Evolutionary conservation across 1,140 invertebrate species (phyloP).

Genomic region (Sesamia nonagrioides): DNA sequence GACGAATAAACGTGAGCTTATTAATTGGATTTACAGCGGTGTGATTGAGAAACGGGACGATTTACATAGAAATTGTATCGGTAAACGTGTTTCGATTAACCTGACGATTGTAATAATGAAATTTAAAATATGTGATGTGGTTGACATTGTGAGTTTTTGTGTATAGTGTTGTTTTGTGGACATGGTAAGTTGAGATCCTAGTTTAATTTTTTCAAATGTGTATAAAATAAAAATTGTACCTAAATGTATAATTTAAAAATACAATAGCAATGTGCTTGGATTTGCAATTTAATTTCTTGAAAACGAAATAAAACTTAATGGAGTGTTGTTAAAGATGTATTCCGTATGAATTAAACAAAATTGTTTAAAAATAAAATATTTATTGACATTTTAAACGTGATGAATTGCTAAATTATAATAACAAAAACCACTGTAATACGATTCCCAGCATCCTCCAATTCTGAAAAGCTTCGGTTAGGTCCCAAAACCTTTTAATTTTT

Average conservation of each 20-base stretch:
- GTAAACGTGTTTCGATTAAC: conserved; percentile 47
- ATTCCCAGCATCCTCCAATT: background rate
- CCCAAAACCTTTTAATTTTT: background rate
- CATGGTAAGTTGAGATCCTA: conserved; percentile 17
- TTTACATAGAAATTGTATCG: conserved; percentile 64
- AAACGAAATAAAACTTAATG: too few relatives aligned
- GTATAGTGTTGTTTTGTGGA: conserved; percentile 22
- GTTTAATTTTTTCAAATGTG: background rate
- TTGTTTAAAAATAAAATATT: too few relatives aligned
- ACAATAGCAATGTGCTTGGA: too few relatives aligned
- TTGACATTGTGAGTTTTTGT: conserved; percentile 36
- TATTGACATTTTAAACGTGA: too few relatives aligned
- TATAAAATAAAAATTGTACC: background rate
- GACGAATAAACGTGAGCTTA: conserved; percentile 64
- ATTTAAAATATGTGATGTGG: conserved; percentile 47
- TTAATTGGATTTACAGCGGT: conserved; percentile 61
- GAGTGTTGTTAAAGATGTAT: background rate
- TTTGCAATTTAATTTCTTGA: too few relatives aligned
- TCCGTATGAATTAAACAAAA: background rate
- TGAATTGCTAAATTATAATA: too few relatives aligned
- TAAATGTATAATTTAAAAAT: too few relatives aligned
- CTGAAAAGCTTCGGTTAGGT: background rate
- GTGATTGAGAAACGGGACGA: conserved; percentile 55
- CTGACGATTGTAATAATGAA: conserved; percentile 17
- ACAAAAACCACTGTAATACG: too few relatives aligned